A percentile compares a stretch with the other conserved stretches of the same genome.
Evolutionary conservation across 2,797 vertebrate species (phyloP).

Genomic region (Thunnus albacares): DNA sequence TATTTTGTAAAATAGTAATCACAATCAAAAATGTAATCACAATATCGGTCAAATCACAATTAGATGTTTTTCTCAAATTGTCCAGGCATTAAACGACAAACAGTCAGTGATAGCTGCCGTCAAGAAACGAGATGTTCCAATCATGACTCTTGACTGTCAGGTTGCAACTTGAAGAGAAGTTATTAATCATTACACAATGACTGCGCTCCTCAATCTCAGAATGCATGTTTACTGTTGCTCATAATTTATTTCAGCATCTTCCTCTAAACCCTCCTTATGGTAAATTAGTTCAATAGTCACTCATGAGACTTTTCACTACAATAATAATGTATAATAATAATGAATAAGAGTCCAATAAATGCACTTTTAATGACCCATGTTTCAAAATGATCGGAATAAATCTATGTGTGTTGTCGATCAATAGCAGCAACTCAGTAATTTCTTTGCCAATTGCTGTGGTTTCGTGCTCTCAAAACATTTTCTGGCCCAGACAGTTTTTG

Average conservation of each 20-base stretch:
- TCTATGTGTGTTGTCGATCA: conserved; percentile 41
- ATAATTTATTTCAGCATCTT: background rate
- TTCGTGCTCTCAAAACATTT: conserved; percentile 39
- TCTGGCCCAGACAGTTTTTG: conserved; percentile 7
- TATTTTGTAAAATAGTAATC: too few species aligned
- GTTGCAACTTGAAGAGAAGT: too few species aligned
- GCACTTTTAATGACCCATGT: conserved; percentile 16
- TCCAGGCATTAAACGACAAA: too few species aligned
- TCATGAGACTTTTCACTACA: background rate
- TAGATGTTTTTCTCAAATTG: background rate
- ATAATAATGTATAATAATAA: background rate
- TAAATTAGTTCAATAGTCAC: background rate
- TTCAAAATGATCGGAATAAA: conserved; percentile 14
- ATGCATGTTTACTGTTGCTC: background rate
- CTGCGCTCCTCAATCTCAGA: background rate
- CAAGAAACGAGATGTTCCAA: background rate
- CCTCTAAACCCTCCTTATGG: background rate
- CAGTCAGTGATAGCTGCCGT: background rate
- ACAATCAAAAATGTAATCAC: too few species aligned
- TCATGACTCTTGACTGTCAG: too few species aligned
- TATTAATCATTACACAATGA: background rate
- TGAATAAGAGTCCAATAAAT: conserved; percentile 9
- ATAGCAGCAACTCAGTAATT: background rate
- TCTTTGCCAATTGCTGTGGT: conserved; percentile 31
- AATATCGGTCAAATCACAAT: background rate